Evolutionary conservation across 1,140 invertebrate species (phyloP), one percentile per base, ranked within the genome.

Genomic region (Stegodyphus dumicola): DNA sequence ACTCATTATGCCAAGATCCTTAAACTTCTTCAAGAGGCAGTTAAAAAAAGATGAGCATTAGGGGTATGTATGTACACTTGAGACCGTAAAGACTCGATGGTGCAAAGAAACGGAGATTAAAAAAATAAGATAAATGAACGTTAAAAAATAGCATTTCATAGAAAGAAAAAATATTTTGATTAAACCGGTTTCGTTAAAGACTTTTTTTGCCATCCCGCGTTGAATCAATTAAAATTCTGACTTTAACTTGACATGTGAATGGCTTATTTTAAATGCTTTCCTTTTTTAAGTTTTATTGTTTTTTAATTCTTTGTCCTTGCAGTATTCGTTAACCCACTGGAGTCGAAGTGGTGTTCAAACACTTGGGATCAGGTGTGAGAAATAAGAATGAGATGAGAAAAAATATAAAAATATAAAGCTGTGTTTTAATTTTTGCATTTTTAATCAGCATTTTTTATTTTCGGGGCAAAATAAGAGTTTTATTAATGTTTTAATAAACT

Each of bases 201-300:
- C 52, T 64, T 76, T 18, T 10, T 51, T 66, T 77, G 65, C 33
- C 52, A 15, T 60, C 33, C 33, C 51, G 9, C 7, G 60, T 17
- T 65, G 76, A 77, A 77, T 77, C 76, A 77, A 77, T 77, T 77
- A 77, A 77, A 77, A 77, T 33, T 77, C 64, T 77, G 76, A 77
- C 76, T 77, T 54, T 77, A 77, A 77, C 76, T 77, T 77, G 76
- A 66, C 76, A 77, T 64, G 60, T 77, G 64, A 77, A 77, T 65
- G 76, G 76, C 56, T 77, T 66, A 66, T 48, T 77, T 77, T 51
- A 77, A 77, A 66, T 66, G 66, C 51, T 65, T 18, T 77, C 18
- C 18, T 77, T 65, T 75, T 33, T 15, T 60, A 18, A 60, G 13
- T 75, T 73, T 75, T 56, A 75, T 52, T 33, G 33, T 65, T 77